Percentiles rank a stretch among this genome's conserved stretches.
phyloP scores from a whole-genome alignment of 2,888 invertebrate genomes.

The Cephus nigrinus region DNA sequence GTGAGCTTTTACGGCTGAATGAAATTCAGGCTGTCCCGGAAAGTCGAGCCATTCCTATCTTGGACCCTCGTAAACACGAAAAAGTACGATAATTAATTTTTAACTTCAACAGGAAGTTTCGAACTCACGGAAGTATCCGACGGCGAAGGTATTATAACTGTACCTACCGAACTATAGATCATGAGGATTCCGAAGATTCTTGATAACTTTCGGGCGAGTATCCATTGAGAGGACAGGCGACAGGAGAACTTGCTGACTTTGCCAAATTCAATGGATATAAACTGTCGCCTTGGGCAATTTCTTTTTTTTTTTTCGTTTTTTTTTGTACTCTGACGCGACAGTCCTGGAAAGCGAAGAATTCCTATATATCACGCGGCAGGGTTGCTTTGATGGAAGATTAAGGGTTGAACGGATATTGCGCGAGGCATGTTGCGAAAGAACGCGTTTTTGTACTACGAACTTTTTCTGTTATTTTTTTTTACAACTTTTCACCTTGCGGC shows the following conservation, averaged over 20 bases:
- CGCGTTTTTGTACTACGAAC: background rate
- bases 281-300: background rate
- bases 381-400: background rate
- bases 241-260: background rate
- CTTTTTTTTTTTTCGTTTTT: background rate
- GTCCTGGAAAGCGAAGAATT: background rate
- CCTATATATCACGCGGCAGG: background rate
- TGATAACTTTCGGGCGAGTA: background rate
- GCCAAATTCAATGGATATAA: background rate
- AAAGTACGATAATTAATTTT: conserved; percentile 22
- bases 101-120: background rate
- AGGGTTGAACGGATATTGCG: background rate
- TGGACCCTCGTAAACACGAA: conserved; percentile 10
- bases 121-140: background rate
- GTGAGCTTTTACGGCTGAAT: conserved; percentile 15
- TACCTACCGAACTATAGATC: background rate
- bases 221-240: background rate
- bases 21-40: background rate
- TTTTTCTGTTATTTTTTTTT: background rate
- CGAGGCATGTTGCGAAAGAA: background rate
- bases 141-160: background rate
- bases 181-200: background rate
- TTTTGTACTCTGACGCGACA: background rate
- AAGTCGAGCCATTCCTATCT: background rate
- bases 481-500: background rate